Base-by-base conservation (phyloP, 2,797 vertebrate species). In the Perodicticus potto region DNA sequence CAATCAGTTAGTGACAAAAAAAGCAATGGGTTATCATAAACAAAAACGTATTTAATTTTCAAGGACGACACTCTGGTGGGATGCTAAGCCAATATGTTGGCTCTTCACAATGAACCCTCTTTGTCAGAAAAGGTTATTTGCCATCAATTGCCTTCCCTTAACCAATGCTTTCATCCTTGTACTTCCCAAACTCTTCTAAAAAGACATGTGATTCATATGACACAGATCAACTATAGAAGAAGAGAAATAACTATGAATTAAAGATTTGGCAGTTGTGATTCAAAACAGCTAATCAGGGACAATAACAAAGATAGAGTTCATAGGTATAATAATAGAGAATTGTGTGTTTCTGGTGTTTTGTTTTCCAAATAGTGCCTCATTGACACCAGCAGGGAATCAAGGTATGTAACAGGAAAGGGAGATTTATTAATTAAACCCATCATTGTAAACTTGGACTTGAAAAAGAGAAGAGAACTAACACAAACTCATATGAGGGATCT, bases 121-220 rank as follows among this genome's bases (percentile, higher is more conserved):
- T 83, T 94, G 27, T 96, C 49, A 73, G 82, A 86, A 95, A 80
- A 95, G 34, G 19, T 23, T 23, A 53, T 81, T 85, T 89, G 17
- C 16, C 45, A 61, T 45, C 80, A 83, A 7, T 76, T 76, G 7
- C 32, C 74, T 91, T 93, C 53, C 34, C 37, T 91, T n/a, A 61
- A 40, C n/a, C n/a, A 93, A n/a, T 82, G 53, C 67, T 84, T 80
- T 86, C 32, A 82, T 73, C 89, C 49, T 63, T 63, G 2, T 9
- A 34, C 27, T 53, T 89, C 53, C 40, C 43, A 16, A 49, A 5
- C 17, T 57, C 53, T 93, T 92, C 57, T 89, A 67, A 95, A 93
- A 86, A 74, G 32, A 57, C 11, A 25, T 32, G 25, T 27, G 83
- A 81, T 93, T 74, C 95, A 14, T 57, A 32, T 91, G 53, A 70